These are phyloP conservation scores for Drosophila micromelanica DNA, from an alignment of 1,140 invertebrate species.

Conservation along the genomic window DNA sequence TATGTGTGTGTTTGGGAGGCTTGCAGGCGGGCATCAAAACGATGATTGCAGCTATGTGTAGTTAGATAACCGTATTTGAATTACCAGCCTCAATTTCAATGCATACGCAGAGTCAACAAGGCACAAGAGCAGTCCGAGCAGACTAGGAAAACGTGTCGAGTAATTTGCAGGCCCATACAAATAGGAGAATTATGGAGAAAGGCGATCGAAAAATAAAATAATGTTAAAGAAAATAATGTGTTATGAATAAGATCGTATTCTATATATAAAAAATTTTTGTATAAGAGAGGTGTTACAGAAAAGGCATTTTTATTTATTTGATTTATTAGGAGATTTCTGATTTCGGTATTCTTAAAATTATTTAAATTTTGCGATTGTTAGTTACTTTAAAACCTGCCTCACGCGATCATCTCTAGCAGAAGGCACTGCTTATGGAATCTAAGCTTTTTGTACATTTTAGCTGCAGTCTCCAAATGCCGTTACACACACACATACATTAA, in stretches of 20 bases:
- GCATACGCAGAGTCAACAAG: constrained; percentile 12
- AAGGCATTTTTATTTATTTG: too few species aligned
- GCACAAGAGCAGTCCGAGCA: constrained; percentile 4
- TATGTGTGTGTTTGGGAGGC: constrained; percentile 33
- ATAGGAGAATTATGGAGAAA: background rate
- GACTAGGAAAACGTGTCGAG: too few species aligned
- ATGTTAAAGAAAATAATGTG: background rate
- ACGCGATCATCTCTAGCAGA: constrained; percentile 52
- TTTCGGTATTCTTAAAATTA: too few species aligned
- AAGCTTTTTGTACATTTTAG: constrained; percentile 63
- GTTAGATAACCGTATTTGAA: constrained; percentile 38
- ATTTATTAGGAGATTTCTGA: too few species aligned
- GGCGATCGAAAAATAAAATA: background rate
- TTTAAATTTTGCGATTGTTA: too few species aligned
- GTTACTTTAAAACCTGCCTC: constrained; percentile 9
- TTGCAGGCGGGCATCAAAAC: constrained; percentile 42
- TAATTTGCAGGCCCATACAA: background rate
- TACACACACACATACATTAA: constrained; percentile 39
- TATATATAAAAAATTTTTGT: too few species aligned
- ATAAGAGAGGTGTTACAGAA: background rate
- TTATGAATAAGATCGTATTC: too few species aligned
- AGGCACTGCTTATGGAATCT: constrained; percentile 67
- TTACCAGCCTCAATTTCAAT: constrained; percentile 64
- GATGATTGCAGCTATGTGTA: constrained; percentile 29
- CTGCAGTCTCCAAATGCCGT: constrained; percentile 70